Conservation (phyloP, 1,140 invertebrate genomes). For the Temnothorax longispinosus region DNA sequence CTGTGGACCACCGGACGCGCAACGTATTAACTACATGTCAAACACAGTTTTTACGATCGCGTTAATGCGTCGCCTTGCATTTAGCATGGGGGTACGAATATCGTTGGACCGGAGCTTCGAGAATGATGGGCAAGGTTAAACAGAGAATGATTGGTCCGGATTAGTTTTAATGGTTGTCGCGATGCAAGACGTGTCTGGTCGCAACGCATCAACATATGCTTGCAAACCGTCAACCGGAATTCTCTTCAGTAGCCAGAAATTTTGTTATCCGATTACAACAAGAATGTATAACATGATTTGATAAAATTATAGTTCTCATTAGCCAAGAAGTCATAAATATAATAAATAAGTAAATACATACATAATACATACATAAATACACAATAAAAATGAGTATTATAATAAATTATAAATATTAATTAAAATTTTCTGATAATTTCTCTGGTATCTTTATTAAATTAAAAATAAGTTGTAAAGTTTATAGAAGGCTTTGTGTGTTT, state of each 20-base stretch:
- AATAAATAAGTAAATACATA: conserved; percentile 1
- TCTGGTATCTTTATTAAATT: background rate
- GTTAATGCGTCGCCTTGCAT: conserved; percentile 53
- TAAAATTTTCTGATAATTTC: background rate
- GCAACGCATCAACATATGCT: background rate
- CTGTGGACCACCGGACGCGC: conserved; percentile 51
- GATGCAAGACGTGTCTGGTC: background rate
- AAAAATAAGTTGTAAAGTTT: background rate
- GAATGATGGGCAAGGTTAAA: conserved; percentile 33
- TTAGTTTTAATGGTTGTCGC: conserved; percentile 48
- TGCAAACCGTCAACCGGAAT: background rate
- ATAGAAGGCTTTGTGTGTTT: background rate
- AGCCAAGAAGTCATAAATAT: background rate
- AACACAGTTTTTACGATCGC: conserved; percentile 72
- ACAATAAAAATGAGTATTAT: background rate
- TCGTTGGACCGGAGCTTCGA: background rate
- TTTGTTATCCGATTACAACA: background rate
- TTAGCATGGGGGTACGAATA: conserved; percentile 51
- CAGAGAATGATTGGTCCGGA: conserved; percentile 48
- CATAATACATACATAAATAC: background rate
- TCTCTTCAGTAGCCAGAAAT: background rate
- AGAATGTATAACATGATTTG: background rate
- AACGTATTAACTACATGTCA: conserved; percentile 66
- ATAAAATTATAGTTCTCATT: background rate
- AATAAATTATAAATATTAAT: background rate